These are phyloP conservation scores for Bombylius major DNA, from an alignment of 2,888 invertebrate species.

Conservation along the genomic window DNA sequence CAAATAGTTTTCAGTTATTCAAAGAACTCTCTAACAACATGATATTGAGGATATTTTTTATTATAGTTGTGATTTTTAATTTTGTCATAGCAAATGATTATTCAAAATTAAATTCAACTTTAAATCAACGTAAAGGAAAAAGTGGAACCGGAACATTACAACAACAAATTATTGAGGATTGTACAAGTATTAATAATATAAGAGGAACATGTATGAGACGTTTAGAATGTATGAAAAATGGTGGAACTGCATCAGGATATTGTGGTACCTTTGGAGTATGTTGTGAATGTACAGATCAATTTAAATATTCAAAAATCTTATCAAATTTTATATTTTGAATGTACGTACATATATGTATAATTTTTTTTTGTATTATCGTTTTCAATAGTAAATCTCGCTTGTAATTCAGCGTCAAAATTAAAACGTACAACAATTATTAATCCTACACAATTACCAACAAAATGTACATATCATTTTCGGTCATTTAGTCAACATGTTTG, in stretches of 20 bases:
- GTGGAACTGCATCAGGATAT: constrained; percentile 29
- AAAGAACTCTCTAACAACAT: no score
- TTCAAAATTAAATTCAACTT: no score
- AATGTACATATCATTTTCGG: constrained; percentile 28
- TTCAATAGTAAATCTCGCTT: constrained; percentile 26
- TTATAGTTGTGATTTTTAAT: no score
- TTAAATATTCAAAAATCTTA: neutral
- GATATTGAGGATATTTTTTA: no score
- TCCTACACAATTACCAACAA: constrained; percentile 17
- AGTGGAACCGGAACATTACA: no score
- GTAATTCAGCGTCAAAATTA: constrained; percentile 24
- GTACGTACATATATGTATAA: neutral
- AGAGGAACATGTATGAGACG: constrained; percentile 31
- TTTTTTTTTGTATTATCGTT: neutral
- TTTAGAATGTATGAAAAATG: constrained; percentile 27
- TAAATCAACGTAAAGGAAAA: no score
- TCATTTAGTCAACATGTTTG: constrained; percentile 28
- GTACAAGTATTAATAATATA: neutral
- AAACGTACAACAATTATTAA: constrained; percentile 30
- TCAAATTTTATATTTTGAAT: no score
- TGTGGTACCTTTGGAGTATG: constrained; percentile 32
- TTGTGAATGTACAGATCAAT: constrained; percentile 28
- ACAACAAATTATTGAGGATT: no score
- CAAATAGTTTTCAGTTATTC: no score
- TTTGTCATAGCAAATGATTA: constrained; percentile 30